Base-by-base conservation (phyloP, 2,797 vertebrate genomes). In the Xiphophorus birchmanni region DNA sequence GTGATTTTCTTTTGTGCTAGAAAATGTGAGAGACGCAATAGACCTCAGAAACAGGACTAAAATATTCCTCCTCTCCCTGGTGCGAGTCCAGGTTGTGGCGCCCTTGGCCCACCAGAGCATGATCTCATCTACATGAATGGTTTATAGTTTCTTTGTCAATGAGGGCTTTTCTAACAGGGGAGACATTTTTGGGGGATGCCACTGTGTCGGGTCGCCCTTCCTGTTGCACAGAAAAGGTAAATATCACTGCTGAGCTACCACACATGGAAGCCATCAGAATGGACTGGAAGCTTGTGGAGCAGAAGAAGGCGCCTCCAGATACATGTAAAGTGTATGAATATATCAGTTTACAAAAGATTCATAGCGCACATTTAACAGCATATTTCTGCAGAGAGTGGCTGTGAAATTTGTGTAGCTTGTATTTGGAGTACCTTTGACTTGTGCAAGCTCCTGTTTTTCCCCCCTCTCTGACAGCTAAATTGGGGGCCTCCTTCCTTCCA, bases 211-310 rank as follows among this genome's bases (percentile, higher is more conserved):
- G 82, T 82, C 87, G 86, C 86, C 88, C 88, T 91, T 89, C 87
- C 56, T 84, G 81, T 78, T 74, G 80, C 85, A 83, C 75, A 82
- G 88, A 89, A 91, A 94, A 93, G 90, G 90, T 91, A 80, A 74
- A 84, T 86, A 87, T 86, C 87, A 81, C 83, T 50, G 73, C 80
- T 47, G 84, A 87, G 82, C 82, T 76, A 77, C 74, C 76, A 92
- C 93, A 94, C 90, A 93, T 95, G 94, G 94, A 94, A 94, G 80
- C 88, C 87, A 93, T 94, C 93, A 93, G 79, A 77, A 10, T 13
- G 54, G 67, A 84, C 79, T 92, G 87, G 84, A 87, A 86, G 87
- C 83, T 88, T 89, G 85, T 78, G 92, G 89, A 88, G 80, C 73
- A 80, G 83, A 82, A 84, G 89, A 82, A 79, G 77, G 76, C 89